These are phyloP conservation scores for Drosophila orena DNA, from an alignment of 1,140 invertebrate genomes.

Conservation along the genomic window DNA sequence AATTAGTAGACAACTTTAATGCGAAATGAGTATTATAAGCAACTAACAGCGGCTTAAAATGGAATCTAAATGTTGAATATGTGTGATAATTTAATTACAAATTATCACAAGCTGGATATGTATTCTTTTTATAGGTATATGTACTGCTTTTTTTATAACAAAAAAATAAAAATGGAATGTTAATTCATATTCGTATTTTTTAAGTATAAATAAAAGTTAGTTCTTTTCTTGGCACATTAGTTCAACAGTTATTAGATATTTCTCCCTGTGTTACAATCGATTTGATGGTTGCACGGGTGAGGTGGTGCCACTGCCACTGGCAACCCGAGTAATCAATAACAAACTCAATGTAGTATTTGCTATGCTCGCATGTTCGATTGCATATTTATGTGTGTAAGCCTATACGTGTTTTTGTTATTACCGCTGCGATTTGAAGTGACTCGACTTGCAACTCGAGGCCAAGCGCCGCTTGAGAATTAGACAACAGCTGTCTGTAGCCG, in stretches of 20 bases:
- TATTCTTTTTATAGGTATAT: no score
- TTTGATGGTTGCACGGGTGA: conserved; percentile 16
- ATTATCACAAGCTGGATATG: not conserved
- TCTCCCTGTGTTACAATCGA: conserved; percentile 22
- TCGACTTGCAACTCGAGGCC: conserved; percentile 35
- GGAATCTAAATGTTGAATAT: no score
- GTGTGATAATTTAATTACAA: not conserved
- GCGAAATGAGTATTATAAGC: no score
- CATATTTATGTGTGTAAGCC: conserved; percentile 41
- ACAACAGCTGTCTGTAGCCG: conserved; percentile 31
- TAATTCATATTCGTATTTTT: no score
- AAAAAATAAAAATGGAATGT: no score
- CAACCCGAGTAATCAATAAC: conserved; percentile 44
- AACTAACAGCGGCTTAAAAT: no score
- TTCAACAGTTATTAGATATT: not conserved
- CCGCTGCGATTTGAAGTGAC: conserved; percentile 31
- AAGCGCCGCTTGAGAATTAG: conserved; percentile 37
- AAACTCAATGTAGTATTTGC: conserved; percentile 28
- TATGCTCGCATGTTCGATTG: conserved; percentile 38
- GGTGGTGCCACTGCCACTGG: conserved; percentile 45
- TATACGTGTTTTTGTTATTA: conserved; percentile 20
- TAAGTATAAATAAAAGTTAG: no score
- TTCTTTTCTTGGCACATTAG: no score
- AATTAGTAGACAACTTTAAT: no score
- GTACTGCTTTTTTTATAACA: no score